These are phyloP conservation scores for rat (Rattus norvegicus) DNA, from an alignment of 2,113 vertebrate species.

Conservation along the genomic window GRCr8 NC_086026.1:57449501-57450000, in stretches of 20 bases:
- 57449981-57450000: neutral
- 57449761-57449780: accelerated
- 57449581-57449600: constrained; percentile 71
- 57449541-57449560: constrained; percentile 30
- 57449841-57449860: too few relatives aligned
- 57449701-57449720: constrained; percentile 65
- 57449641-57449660: constrained; percentile 81
- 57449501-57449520: constrained; percentile 73
- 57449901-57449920: constrained; percentile 43
- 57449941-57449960: neutral
- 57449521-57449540: constrained; percentile 59
- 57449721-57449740: neutral
- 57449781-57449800: neutral
- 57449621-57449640: constrained; percentile 83
- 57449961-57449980: constrained; percentile 46
- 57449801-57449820: neutral
- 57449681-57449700: constrained; percentile 34
- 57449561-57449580: constrained; percentile 74
- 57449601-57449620: constrained; percentile 81
- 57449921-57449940: constrained; percentile 67
- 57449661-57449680: constrained; percentile 75
- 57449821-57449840: neutral
- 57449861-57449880: neutral
- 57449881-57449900: neutral
- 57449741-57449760: constrained; percentile 4